These are phyloP conservation scores for Zoanthus gigantus DNA, from an alignment of 92 coral and sea anemone species.

Conservation along the genomic window DNA sequence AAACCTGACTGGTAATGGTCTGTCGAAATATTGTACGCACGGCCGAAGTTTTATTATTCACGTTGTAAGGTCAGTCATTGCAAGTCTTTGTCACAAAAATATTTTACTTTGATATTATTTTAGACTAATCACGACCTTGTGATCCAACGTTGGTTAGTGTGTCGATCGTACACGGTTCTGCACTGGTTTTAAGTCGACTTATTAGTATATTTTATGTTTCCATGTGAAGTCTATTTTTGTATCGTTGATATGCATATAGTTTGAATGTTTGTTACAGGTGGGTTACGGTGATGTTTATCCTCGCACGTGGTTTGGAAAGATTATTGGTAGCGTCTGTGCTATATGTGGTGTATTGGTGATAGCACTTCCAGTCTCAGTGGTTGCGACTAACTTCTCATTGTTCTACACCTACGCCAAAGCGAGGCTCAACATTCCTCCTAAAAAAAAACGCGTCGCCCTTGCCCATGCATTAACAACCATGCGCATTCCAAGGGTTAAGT, in stretches of 20 bases:
- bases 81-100: too few relatives aligned
- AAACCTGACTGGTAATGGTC: too few relatives aligned
- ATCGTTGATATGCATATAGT: not conserved
- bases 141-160: too few relatives aligned
- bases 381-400: conserved; percentile 93
- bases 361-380: conserved; percentile 97
- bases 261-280: conserved; percentile 68
- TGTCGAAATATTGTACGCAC: too few relatives aligned
- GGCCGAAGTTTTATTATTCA: too few relatives aligned
- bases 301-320: conserved; percentile 94
- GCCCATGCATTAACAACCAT: conserved; percentile 94
- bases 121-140: too few relatives aligned
- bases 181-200: too few relatives aligned
- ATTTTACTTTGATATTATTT: too few relatives aligned
- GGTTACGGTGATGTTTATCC: conserved; percentile 98
- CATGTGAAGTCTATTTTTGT: too few relatives aligned
- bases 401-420: conserved; percentile 99
- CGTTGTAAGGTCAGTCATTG: too few relatives aligned
- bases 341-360: conserved; percentile 98
- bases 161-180: too few relatives aligned
- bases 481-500: conserved; percentile 72
- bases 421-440: conserved; percentile 94
- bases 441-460: conserved; percentile 84
- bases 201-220: too few relatives aligned
- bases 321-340: conserved; percentile 97